phyloP scores from a whole-genome alignment of 2,797 vertebrate species.

The Lacerta agilis region DNA sequence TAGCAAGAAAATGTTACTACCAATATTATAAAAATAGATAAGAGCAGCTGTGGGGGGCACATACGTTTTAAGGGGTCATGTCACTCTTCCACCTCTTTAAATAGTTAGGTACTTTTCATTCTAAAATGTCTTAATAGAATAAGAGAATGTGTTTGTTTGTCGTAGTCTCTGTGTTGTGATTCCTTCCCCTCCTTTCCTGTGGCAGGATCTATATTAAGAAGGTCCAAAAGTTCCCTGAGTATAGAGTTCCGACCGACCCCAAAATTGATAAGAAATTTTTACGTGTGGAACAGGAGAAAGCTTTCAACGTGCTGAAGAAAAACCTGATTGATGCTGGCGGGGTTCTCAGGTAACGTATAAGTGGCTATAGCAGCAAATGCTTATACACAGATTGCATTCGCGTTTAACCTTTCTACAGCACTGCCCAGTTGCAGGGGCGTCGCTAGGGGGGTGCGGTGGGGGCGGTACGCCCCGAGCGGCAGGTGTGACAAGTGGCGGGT shows the following conservation, averaged over 20 bases:
- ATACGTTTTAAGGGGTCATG: neutral
- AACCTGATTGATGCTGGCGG: slow-evolving; percentile 83
- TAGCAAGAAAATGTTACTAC: neutral
- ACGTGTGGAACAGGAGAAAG: slow-evolving; percentile 86
- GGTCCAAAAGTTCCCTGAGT: slow-evolving; percentile 86
- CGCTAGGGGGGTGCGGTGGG: too few species aligned
- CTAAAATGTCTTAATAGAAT: neutral
- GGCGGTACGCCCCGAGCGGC: too few species aligned
- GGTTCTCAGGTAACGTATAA: slow-evolving; percentile 79
- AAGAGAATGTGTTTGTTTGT: neutral
- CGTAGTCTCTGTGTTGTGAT: neutral
- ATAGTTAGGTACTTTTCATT: neutral
- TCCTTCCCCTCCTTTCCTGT: neutral
- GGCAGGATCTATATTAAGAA: slow-evolving; percentile 90
- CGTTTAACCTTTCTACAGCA: neutral
- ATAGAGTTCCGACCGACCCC: slow-evolving; percentile 85
- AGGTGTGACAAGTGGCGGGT: too few species aligned
- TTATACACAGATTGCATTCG: too few species aligned
- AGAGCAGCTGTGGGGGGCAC: neutral
- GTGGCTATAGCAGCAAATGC: neutral
- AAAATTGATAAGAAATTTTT: slow-evolving; percentile 88
- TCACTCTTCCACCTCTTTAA: neutral
- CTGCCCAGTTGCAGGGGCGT: neutral
- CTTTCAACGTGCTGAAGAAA: slow-evolving; percentile 86
- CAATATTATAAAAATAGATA: neutral